phyloP scores from a whole-genome alignment of 2,797 vertebrate genomes.

The Chiloscyllium punctatum region DNA sequence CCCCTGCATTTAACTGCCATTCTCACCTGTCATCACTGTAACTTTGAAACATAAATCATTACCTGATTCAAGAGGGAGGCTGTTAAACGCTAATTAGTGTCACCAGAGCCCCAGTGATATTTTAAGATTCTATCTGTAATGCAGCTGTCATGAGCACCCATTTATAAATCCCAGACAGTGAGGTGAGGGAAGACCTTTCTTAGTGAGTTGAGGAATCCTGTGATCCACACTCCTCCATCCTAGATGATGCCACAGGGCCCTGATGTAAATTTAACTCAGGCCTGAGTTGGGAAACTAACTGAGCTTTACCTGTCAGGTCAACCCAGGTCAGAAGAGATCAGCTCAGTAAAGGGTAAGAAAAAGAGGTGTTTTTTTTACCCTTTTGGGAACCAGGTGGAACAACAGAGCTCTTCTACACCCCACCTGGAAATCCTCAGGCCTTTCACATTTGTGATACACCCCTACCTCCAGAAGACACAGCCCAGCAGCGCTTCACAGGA shows the following conservation, averaged over 20 bases:
- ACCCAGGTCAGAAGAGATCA: not conserved
- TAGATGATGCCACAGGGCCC: not conserved
- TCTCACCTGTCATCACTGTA: not conserved
- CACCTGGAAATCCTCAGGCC: not conserved
- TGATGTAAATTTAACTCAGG: not conserved
- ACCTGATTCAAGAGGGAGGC: no score
- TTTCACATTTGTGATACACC: not conserved
- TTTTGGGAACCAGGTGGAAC: not conserved
- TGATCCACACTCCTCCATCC: no score
- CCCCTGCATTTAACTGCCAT: not conserved
- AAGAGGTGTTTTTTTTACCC: not conserved
- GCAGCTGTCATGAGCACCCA: not conserved
- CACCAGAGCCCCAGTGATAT: no score
- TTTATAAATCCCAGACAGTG: not conserved
- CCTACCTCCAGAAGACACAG: not conserved
- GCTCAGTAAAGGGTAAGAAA: no score
- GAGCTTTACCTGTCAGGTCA: not conserved
- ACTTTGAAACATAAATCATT: not conserved
- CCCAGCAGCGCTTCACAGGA: no score
- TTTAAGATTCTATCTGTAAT: no score
- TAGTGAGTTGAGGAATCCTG: not conserved
- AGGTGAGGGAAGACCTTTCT: not conserved
- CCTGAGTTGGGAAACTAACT: not conserved
- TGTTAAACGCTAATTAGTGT: no score
- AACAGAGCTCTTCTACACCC: no score